Evolutionary conservation across 2,797 vertebrate genomes (phyloP), one percentile per base, ranked within the genome.

Genomic region (Phylloscopus collybita): DNA sequence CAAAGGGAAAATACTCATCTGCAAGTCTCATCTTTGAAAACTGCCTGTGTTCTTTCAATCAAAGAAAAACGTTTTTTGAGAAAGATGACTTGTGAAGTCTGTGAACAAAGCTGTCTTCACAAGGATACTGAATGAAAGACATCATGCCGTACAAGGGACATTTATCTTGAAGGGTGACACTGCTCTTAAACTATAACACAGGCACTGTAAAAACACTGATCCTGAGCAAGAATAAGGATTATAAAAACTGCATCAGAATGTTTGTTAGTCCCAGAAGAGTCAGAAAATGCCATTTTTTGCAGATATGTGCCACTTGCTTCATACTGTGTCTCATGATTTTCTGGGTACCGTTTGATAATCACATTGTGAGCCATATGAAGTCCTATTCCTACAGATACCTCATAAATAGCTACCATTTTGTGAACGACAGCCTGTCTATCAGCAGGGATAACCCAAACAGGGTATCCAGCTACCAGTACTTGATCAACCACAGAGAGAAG

Each of bases 311-410:
- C 49, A 98, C 98, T 34, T 98, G 98, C 95, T 98, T 99, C 87
- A 57, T 98, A 71, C 70, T 99, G 70, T 99, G 97, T 44, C 87
- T 99, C 86, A 98, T 98, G 98, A 80, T 99, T 69, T 98, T 97
- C 96, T 99, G 98, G 99, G 98, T 95, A 71, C 96, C 98, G 0
- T 95, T 99, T 59, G 98, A 99, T 92, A 97, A 98, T 93, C 96
- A 97, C 11, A 81, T 99, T 11, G 93, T 99, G 89, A 98, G 98
- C 94, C 98, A 99, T 78, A 90, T 99, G 96, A 99, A 98, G 90
- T 99, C 99, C 34, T 99, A 98, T 95, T 98, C 98, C 0, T 99
- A 99, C 95, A 98, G 99, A 96, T 99, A 99, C 98, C 96, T 99
- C 93, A 95, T 99, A 92, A 99, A 99, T 80, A 98, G 97, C 87